Evolutionary conservation across 2,888 invertebrate species (phyloP), one percentile per base, ranked within the genome.

Genomic region (Linyphia triangularis): DNA sequence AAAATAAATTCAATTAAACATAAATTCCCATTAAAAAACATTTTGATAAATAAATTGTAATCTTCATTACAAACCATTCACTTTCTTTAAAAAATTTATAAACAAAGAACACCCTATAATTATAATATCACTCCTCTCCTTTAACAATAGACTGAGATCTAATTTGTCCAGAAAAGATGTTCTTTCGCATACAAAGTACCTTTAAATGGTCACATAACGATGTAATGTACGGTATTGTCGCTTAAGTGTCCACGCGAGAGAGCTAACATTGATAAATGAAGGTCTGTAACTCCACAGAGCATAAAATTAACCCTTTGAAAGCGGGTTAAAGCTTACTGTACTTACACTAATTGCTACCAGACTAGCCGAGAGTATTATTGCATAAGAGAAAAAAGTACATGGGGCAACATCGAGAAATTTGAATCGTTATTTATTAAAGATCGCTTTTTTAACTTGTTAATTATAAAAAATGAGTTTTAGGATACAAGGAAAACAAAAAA

Each of bases 291-390:
- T n/a, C n/a, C 51, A 5, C 51, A 43, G 70, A 70, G 70, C 70
- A 28, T 43, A 3, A 43, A 51, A 51, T 43, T 70, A 70, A 61
- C 43, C 19, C 43, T 16, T 24, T 28, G 43, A 70, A 43, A 70
- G 43, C 9, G 6, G n/a, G 19, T 26, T n/a, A 37, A 70, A 26
- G 24, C 43, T n/a, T 43, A 26, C 3, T 19, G 16, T 43, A 70
- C 51, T 70, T 28, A 51, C 43, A 26, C 70, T 70, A 70, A 70
- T 70, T 70, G 70, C 43, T 43, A 26, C 43, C 43, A n/a, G 70
- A 26, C 43, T 43, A 70, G 26, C 37, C 37, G 69, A 6, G 40
- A 43, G 16, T 70, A 26, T 28, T 24, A 43, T 70, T 43, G 26
- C 43, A 4, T 0, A 1, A n/a, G n/a, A 51, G 51, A 51, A 51